phyloP scores from a whole-genome alignment of 2,113 vertebrate genomes.

The Neodontobutis hainanensis region DNA sequence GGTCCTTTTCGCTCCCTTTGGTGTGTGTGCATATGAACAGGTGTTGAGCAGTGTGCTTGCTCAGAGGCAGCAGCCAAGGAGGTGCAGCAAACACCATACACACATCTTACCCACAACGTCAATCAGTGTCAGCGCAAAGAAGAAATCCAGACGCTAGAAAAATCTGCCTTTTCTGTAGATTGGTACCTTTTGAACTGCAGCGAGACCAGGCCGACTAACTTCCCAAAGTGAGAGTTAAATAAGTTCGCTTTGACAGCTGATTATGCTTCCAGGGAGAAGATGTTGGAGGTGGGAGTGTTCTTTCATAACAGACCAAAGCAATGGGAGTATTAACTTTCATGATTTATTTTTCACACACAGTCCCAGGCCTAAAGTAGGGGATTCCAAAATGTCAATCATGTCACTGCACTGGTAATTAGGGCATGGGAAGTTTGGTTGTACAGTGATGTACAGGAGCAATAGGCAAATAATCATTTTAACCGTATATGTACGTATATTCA shows the following conservation, averaged over 20 bases:
- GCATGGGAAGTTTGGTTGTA: conserved; percentile 28
- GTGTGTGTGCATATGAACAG: conserved; percentile 54
- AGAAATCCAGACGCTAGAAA: conserved; percentile 67
- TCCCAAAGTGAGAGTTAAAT: conserved; percentile 55
- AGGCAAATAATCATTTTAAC: not conserved
- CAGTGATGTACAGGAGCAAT: conserved; percentile 7
- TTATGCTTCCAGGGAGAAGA: conserved; percentile 57
- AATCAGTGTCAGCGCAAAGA: conserved; percentile 68
- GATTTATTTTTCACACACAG: conserved; percentile 47
- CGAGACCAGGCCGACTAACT: conserved; percentile 47
- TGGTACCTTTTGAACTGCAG: conserved; percentile 61
- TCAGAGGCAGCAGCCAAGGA: conserved; percentile 36
- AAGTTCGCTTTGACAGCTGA: conserved; percentile 68
- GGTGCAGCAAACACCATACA: conserved; percentile 24
- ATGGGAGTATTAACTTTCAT: conserved; percentile 64
- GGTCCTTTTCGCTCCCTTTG: conserved; percentile 51
- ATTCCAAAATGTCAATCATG: conserved; percentile 60
- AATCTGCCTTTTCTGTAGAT: conserved; percentile 45
- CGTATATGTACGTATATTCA: conserved; percentile 12
- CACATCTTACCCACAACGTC: conserved; percentile 56
- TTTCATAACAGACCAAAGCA: conserved; percentile 63
- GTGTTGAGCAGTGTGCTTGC: conserved; percentile 57
- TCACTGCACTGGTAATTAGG: conserved; percentile 29
- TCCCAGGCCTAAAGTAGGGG: conserved; percentile 6
- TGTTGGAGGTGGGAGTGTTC: conserved; percentile 49